Percentiles rank a stretch among this genome's conserved stretches.
Evolutionary conservation across 2,888 invertebrate genomes (phyloP).

Genomic region (Athalia circularis): DNA sequence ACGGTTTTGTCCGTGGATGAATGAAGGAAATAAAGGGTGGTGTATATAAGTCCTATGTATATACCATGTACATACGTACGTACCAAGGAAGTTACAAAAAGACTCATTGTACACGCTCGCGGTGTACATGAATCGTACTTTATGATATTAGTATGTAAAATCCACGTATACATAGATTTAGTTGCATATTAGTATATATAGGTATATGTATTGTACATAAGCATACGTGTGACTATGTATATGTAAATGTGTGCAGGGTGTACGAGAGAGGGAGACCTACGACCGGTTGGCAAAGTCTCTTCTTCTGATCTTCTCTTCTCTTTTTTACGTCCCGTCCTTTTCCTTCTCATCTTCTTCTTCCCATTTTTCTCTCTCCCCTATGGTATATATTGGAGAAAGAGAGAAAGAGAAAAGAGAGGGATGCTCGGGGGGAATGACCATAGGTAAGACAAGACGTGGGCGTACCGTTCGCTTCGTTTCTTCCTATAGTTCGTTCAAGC

Average conservation of each 20-base stretch:
- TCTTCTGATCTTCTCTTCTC: not conserved
- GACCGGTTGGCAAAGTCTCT: constrained; percentile 40
- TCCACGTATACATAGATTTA: not conserved
- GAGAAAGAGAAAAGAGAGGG: not conserved
- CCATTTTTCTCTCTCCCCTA: not conserved
- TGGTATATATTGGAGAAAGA: not conserved
- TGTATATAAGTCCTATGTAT: no score
- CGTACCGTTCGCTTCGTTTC: constrained; percentile 11
- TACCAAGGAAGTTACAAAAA: not conserved
- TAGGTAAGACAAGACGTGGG: constrained; percentile 26
- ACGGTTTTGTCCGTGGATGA: not conserved
- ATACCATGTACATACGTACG: not conserved
- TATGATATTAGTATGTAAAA: no score
- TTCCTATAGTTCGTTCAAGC: not conserved
- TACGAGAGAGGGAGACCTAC: not conserved
- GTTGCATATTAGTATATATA: not conserved
- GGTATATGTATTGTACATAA: not conserved
- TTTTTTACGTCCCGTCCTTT: not conserved
- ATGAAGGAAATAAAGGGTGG: not conserved
- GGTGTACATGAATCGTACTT: no score
- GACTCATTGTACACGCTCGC: not conserved
- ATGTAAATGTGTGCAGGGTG: not conserved
- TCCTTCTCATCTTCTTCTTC: not conserved
- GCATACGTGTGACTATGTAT: not conserved
- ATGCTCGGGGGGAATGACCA: constrained; percentile 36